Evolutionary conservation across 2,113 vertebrate genomes (phyloP).

Genomic region (Gasterosteus aculeatus): DNA sequence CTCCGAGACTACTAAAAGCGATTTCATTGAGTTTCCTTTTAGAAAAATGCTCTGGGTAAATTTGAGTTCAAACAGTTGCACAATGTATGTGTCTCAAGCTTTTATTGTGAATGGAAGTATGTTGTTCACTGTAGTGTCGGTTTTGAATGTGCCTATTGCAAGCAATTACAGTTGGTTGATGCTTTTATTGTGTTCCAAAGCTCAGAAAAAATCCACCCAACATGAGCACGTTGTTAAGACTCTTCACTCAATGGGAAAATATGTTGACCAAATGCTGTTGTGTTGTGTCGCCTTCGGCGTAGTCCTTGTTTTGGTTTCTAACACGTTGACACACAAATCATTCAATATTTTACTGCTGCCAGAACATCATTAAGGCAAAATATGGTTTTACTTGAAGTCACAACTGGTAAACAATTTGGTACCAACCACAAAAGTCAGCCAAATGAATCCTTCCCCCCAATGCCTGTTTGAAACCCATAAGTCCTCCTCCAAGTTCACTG

Average conservation of each 20-base stretch:
- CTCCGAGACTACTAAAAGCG: background rate
- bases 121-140: background rate
- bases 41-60: background rate
- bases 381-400: constrained; percentile 4
- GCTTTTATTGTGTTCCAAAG: background rate
- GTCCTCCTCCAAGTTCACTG: constrained; percentile 38
- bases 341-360: constrained; percentile 6
- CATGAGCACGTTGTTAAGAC: background rate
- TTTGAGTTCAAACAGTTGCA: background rate
- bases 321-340: constrained; percentile 20
- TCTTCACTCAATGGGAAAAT: constrained; percentile 10
- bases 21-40: no score
- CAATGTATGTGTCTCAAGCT: background rate
- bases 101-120: background rate
- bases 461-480: constrained; percentile 17
- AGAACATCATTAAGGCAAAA: constrained; percentile 11
- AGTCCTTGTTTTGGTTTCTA: constrained; percentile 1
- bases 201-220: background rate
- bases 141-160: background rate
- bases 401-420: constrained; percentile 32
- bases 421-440: constrained; percentile 7
- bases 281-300: background rate
- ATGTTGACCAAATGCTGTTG: background rate
- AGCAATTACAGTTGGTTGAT: background rate
- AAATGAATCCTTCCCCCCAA: background rate